phyloP scores from a whole-genome alignment of 23 tunicate genomes.

The Halocynthia roretzi region DNA sequence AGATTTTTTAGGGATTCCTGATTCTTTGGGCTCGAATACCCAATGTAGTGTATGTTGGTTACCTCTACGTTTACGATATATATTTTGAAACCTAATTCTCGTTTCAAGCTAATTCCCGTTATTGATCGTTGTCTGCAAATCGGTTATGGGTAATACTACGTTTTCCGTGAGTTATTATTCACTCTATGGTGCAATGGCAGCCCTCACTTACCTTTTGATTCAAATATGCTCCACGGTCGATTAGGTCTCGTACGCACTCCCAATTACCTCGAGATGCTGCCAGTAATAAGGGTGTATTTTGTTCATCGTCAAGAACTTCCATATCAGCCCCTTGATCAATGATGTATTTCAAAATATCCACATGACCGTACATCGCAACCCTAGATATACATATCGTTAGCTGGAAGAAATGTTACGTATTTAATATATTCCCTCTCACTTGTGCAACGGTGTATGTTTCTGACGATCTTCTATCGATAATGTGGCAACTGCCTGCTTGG shows the following conservation, averaged over 20 bases:
- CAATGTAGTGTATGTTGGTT: no score
- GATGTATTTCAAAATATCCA: conserved; percentile 34
- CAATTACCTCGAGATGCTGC: conserved; percentile 69
- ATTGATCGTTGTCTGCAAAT: no score
- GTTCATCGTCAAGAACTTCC: conserved; percentile 45
- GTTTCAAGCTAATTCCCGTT: no score
- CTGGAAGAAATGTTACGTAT: background rate
- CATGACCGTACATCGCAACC: conserved; percentile 80
- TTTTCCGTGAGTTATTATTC: no score
- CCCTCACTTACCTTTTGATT: background rate
- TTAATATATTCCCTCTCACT: conserved; percentile 21
- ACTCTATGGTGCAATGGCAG: no score
- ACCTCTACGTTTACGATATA: no score
- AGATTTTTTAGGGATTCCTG: no score
- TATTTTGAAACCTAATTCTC: no score
- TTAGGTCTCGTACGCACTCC: conserved; percentile 44
- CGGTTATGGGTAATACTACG: no score
- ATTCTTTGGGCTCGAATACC: no score
- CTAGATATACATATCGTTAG: conserved; percentile 1
- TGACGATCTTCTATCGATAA: conserved; percentile 53
- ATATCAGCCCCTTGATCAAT: conserved; percentile 50
- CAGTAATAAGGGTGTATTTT: conserved; percentile 56
- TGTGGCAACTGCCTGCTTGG: conserved; percentile 47
- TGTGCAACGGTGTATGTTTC: conserved; percentile 79
- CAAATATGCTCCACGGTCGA: background rate